Base-by-base conservation (phyloP, 1,140 invertebrate genomes). In the Lucilia cuprina region DNA sequence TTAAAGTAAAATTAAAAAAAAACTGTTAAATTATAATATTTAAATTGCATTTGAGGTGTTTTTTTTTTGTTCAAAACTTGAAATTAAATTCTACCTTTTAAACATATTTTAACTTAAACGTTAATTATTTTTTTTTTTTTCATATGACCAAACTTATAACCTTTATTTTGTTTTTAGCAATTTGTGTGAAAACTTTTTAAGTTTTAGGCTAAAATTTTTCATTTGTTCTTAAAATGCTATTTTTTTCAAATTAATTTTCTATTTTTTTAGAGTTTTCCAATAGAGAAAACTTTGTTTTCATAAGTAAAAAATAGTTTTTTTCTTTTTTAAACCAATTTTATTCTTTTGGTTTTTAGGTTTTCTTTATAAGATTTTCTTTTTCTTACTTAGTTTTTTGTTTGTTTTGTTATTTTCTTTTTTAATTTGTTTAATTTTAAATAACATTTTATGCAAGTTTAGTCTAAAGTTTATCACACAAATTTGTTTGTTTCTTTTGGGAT, bases 241-340 rank as follows among this genome's bases (percentile, higher is more conserved):
- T 70, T 30, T n/a, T 78, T 41, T 41, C 41, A 41, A 41, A 41
- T 41, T 41, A 41, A 13, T 41, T 78, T 78, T 78, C 35, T 41
- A 13, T 78, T 35, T 78, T 41, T 77, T 34, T 78, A 78, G 25
- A 78, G 47, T 78, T 78, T 78, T 78, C 47, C 47, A 49, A 78
- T 78, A 41, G 47, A 41, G 47, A 41, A 78, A 78, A 78, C 47
- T 41, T 0, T 35, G 5, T 77, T 35, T 35, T 35, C 17, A 7
- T 78, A 41, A 78, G 47, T 41, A 41, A 78, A 78, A 30, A 78
- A 78, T 41, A 41, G 17, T 9, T 3, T 41, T 78, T 78, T 41
- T 78, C 3, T 10, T 41, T 41, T 60, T 60, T 60, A n/a, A n/a
- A 30, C 55, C 55, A 60, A 60, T 60, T 60, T 30, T 60, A 5